Percentiles rank a stretch among this genome's conserved stretches.
phyloP scores from a whole-genome alignment of 2,888 invertebrate species.

The Idaea biselata region DNA sequence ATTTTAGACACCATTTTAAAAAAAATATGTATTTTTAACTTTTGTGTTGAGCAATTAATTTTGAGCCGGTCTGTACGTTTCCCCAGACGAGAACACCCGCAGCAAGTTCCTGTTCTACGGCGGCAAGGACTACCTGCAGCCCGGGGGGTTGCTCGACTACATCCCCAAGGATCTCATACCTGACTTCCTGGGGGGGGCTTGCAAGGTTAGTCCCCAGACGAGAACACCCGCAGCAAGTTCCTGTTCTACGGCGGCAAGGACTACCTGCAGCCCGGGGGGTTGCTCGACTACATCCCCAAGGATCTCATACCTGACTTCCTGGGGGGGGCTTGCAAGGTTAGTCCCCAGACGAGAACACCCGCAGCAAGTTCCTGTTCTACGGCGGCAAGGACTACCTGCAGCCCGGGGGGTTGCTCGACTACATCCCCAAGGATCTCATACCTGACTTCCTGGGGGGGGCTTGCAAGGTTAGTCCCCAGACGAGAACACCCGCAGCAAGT shows the following conservation, averaged over 20 bases:
- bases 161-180: constrained; percentile 92
- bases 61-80: no score
- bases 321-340: constrained; percentile 92
- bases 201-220: constrained; percentile 89
- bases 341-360: constrained; percentile 91
- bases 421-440: constrained; percentile 90
- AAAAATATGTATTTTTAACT: no score
- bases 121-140: constrained; percentile 90
- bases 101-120: constrained; percentile 96
- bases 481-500: constrained; percentile 95
- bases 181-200: constrained; percentile 94
- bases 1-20: no score
- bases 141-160: constrained; percentile 91
- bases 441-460: constrained; percentile 96
- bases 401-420: constrained; percentile 90
- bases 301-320: constrained; percentile 95
- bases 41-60: no score
- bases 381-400: constrained; percentile 92
- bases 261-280: constrained; percentile 88
- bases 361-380: constrained; percentile 95
- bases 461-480: constrained; percentile 88
- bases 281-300: constrained; percentile 91
- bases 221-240: constrained; percentile 95
- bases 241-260: constrained; percentile 95
- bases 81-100: constrained; percentile 92